Evolutionary conservation across 2,888 invertebrate genomes (phyloP), one percentile per base, ranked within the genome.

Genomic region (Steinernema hermaphroditum): DNA sequence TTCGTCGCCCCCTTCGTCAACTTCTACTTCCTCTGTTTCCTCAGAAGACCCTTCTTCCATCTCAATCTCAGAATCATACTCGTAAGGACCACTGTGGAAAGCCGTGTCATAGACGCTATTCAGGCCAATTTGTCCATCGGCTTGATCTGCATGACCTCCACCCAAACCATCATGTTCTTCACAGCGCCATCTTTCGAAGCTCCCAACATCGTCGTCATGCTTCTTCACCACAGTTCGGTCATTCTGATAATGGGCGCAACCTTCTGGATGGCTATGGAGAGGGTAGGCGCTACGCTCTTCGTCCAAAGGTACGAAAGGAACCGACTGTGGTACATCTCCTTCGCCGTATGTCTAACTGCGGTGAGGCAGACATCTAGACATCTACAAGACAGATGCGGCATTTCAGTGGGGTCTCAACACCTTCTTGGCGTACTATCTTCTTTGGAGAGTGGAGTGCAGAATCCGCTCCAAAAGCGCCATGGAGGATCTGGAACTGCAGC

Each of bases 31-130:
- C 19, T 50, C 22, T 19, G n/a, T 12, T 24, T 50, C 24, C 22
- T 50, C n/a, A 22, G 50, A 24, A 1, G 50, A 22, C 50, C 50
- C 50, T 50, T 50, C 22, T 50, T 50, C 50, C 50, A 50, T 12
- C 22, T 50, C 8, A 50, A 50, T 50, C 50, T 50, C 2, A 16
- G 50, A 22, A n/a, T 50, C 2, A 50, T 50, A 12, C 22, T 50
- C 22, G 50, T 50, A 12, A 22, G 50, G 46, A 14, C 46, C 2
- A 46, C 41, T 41, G 14, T 2, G 16, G 16, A 4, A 19, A n/a
- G 16, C 46, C 19, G 16, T 8, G 16, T 43, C 8, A 43, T 14
- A n/a, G 16, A 4, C 46, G 14, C 2, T 46, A n/a, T 46, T 46
- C 19, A 46, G 46, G 46, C n/a, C 16, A 46, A 19, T 14, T 46